A percentile compares a stretch with the other conserved stretches of the same genome.
Evolutionary conservation across 1,140 invertebrate genomes (phyloP).

Genomic region (Hypsibius dujardini): DNA sequence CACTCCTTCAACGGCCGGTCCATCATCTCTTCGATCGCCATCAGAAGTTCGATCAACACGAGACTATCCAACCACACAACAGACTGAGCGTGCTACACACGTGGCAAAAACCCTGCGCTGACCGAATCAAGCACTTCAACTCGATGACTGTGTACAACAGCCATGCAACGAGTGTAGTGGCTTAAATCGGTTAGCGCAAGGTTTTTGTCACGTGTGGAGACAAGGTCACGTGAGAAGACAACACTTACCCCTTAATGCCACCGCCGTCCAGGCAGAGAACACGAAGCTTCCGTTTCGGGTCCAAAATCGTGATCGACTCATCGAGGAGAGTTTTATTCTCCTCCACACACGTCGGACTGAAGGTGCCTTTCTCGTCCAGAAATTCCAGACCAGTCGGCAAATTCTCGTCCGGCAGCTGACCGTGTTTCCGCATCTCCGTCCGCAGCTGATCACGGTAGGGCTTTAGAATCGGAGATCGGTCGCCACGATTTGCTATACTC

Average conservation of each 20-base stretch:
- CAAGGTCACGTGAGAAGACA: no score
- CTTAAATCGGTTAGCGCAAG: no score
- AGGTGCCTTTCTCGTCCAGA: not conserved
- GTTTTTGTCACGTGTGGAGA: no score
- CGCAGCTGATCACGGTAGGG: not conserved
- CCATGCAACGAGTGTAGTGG: no score
- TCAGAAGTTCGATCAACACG: slow-evolving; percentile 61
- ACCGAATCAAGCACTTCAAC: no score
- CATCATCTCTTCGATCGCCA: slow-evolving; percentile 57
- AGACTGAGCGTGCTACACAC: no score
- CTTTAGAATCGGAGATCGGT: not conserved
- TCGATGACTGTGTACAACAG: no score
- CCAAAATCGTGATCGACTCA: not conserved
- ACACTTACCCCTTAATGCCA: no score
- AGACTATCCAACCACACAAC: no score
- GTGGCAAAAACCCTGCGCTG: no score
- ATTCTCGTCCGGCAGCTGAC: slow-evolving; percentile 11
- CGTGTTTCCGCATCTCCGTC: not conserved
- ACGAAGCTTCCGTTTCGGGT: not conserved
- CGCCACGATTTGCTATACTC: not conserved
- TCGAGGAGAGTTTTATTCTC: not conserved
- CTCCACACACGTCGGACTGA: not conserved
- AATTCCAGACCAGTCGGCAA: not conserved
- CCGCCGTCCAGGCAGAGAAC: slow-evolving; percentile 78
- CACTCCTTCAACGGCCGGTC: slow-evolving; percentile 51